phyloP scores from a whole-genome alignment of 1,140 invertebrate genomes.

The Drosophila arizonae region DNA sequence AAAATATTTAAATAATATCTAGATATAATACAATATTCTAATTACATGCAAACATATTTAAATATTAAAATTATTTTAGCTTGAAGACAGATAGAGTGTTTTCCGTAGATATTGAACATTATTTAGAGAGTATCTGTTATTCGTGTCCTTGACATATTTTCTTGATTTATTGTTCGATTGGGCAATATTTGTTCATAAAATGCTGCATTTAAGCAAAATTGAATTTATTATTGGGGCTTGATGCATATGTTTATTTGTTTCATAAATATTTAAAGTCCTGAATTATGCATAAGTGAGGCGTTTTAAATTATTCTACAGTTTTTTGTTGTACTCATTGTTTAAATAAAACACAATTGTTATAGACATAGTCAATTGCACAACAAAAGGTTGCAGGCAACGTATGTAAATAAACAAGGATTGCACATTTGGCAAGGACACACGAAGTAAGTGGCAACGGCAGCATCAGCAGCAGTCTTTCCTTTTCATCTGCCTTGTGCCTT shows the following conservation, averaged over 20 bases:
- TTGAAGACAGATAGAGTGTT: too few relatives aligned
- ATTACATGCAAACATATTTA: too few relatives aligned
- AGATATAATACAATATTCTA: too few relatives aligned
- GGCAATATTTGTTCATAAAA: conserved; percentile 24
- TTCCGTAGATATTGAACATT: too few relatives aligned
- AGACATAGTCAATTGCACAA: conserved; percentile 22
- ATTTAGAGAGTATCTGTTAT: neutral
- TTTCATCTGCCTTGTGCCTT: conserved; percentile 1
- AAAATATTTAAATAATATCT: too few relatives aligned
- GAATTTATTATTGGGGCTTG: conserved; percentile 9
- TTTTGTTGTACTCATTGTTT: neutral
- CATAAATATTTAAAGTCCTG: conserved; percentile 20
- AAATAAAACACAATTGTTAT: conserved; percentile 22
- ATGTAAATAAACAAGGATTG: conserved; percentile 33
- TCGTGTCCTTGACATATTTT: neutral
- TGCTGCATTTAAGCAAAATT: conserved; percentile 23
- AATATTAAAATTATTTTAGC: too few relatives aligned
- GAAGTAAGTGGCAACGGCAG: neutral
- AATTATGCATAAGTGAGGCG: conserved; percentile 10
- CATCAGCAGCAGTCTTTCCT: neutral
- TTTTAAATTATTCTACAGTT: conserved; percentile 12
- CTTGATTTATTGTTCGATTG: conserved; percentile 23
- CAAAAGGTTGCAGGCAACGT: conserved; percentile 15
- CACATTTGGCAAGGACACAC: conserved; percentile 25
- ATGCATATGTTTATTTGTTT: conserved; percentile 24